Percentiles rank a stretch among this genome's conserved stretches.
Conservation (phyloP, 2,888 invertebrate species). For the Caenorhabditis imperialis region DNA sequence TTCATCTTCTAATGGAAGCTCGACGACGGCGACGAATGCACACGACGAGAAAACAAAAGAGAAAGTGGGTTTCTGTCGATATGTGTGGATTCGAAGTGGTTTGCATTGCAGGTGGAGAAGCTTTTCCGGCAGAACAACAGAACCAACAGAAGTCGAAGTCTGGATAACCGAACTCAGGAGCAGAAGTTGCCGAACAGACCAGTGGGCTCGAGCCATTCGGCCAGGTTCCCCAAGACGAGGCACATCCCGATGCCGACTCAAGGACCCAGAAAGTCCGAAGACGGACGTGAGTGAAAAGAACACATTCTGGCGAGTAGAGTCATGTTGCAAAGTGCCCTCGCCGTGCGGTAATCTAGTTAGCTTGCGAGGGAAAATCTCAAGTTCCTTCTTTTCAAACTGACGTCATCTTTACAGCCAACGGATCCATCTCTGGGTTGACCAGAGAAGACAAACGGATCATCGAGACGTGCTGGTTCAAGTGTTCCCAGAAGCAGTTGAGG, state of each 20-base stretch:
- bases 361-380: no score
- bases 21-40: conserved; percentile 2
- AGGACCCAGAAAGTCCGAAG: conserved; percentile 50
- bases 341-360: no score
- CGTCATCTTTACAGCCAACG: conserved; percentile 53
- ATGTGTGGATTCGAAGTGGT: no score
- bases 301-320: background rate
- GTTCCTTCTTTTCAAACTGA: conserved; percentile 1
- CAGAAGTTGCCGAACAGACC: conserved; percentile 51
- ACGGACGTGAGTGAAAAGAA: conserved; percentile 54
- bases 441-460: conserved; percentile 62
- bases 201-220: conserved; percentile 60
- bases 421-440: conserved; percentile 56
- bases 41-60: conserved; percentile 44
- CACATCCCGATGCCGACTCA: conserved; percentile 33
- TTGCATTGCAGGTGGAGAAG: conserved; percentile 62
- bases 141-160: conserved; percentile 64
- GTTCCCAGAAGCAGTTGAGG: conserved; percentile 61
- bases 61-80: conserved; percentile 9
- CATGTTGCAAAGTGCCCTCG: no score
- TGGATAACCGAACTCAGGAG: conserved; percentile 62
- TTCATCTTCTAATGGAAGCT: conserved; percentile 33
- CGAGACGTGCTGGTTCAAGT: conserved; percentile 67
- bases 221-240: conserved; percentile 57
- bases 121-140: conserved; percentile 68